Conservation (phyloP, 2,797 vertebrate species). For the Sebastolobus alascanus region DNA sequence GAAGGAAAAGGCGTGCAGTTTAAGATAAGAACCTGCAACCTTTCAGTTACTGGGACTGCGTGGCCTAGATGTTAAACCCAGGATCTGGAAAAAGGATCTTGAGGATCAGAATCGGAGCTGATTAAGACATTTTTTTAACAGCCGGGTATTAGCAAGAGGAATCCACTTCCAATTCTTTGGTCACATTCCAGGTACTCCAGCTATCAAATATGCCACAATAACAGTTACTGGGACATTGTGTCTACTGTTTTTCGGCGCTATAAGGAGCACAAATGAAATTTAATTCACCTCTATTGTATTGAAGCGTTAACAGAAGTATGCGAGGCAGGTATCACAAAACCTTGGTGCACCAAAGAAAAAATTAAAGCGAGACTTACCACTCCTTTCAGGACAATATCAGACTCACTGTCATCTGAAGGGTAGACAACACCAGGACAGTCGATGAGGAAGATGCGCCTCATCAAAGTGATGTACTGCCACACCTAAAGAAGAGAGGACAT, state of each 20-base stretch:
- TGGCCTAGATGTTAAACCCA: background rate
- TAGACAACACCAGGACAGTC: slow-evolving; percentile 99
- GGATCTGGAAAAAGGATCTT: background rate
- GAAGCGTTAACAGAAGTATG: background rate
- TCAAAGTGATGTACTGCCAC: slow-evolving; percentile 99
- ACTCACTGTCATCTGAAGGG: slow-evolving; percentile 96
- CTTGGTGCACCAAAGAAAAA: background rate
- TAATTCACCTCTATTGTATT: background rate
- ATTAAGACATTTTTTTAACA: slow-evolving; percentile 23
- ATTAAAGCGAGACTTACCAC: slow-evolving; percentile 87
- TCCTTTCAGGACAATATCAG: slow-evolving; percentile 97
- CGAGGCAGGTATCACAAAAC: background rate
- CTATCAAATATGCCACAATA: slow-evolving; percentile 20
- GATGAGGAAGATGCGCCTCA: slow-evolving; percentile 97
- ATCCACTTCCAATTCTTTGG: slow-evolving; percentile 11
- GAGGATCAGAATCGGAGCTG: slow-evolving; percentile 30
- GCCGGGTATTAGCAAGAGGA: slow-evolving; percentile 4
- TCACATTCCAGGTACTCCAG: background rate
- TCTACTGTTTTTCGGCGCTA: background rate
- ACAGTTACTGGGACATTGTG: background rate
- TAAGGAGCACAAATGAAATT: background rate
- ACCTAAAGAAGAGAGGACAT: slow-evolving; percentile 82
- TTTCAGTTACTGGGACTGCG: slow-evolving; percentile 21
- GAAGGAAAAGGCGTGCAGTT: background rate
- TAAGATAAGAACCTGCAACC: slow-evolving; percentile 25